Evolutionary conservation across 2,797 vertebrate genomes (phyloP), one percentile per base, ranked within the genome.

Genomic region (Acridotheres tristis): DNA sequence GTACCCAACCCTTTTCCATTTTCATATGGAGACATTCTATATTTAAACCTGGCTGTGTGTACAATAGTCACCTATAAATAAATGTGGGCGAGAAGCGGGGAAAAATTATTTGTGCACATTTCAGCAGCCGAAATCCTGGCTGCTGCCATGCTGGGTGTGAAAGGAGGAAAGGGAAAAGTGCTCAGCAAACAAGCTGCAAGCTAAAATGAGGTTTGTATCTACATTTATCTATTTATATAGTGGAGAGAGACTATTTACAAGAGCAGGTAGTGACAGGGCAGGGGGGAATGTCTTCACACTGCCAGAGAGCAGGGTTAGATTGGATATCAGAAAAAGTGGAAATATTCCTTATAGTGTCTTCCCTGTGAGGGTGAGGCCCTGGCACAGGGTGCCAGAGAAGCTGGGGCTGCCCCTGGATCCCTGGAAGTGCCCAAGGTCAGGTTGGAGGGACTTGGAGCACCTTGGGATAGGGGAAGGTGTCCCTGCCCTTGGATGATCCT

Each of bases 61-160:
- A 85, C 91, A 81, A 40, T 72, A 43, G 69, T 91, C 88, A 93
- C 93, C 91, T 96, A 88, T 76, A 95, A 96, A 96, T 94, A 95
- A 90, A 90, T 67, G 85, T 91, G 88, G 85, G 80, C 0, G 15
- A 89, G 89, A 84, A 91, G 81, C 2, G 0, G 59, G 54, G 57
- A 38, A 63, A 82, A 87, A 94, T 94, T 86, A 82, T 90, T 93
- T 93, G 88, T 77, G 94, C 89, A 38, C 42, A 4, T 92, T 81
- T 84, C 57, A 89, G 80, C 80, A 91, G 93, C 65, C 71, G 65
- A 82, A 94, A 94, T 86, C 73, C 69, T 93, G 77, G 51, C 36
- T 91, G 79, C 29, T 86, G 80, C 53, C 77, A 1, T 23, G 76
- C 89, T 90, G 59, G 5, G 69, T 63, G 71, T 40, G 91, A 89